phyloP scores from a whole-genome alignment of 2,113 vertebrate species.

The Chiloscyllium plagiosum region DNA sequence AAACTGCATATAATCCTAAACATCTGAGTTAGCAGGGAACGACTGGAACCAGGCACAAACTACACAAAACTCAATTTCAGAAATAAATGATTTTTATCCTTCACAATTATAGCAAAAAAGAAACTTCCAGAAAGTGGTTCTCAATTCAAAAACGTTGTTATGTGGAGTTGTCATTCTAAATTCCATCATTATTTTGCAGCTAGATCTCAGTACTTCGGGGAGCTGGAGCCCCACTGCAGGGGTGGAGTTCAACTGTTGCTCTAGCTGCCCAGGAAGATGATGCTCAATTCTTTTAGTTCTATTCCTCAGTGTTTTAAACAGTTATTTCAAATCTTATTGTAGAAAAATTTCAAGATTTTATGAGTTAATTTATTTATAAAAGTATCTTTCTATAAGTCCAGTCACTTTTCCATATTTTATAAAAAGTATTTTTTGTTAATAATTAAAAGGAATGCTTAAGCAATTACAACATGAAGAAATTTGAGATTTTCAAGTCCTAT shows the following conservation, averaged over 20 bases:
- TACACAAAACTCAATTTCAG: not conserved
- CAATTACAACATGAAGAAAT: not conserved
- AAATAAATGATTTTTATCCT: not conserved
- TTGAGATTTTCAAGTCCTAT: not conserved
- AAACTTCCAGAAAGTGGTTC: not conserved
- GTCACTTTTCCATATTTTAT: not conserved
- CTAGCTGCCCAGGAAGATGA: not conserved
- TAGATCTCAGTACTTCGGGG: not conserved
- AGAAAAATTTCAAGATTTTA: not conserved
- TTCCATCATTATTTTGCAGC: not conserved
- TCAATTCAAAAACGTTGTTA: not conserved
- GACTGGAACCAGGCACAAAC: conserved; percentile 12
- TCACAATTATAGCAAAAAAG: not conserved
- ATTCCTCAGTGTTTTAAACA: not conserved
- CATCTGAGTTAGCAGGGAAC: conserved; percentile 13
- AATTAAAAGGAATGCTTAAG: not conserved
- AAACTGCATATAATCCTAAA: conserved; percentile 24
- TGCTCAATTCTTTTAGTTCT: not conserved
- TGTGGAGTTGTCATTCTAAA: not conserved
- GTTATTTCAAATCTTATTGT: not conserved
- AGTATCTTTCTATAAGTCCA: not conserved
- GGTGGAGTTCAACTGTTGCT: not conserved
- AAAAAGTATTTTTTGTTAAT: not conserved
- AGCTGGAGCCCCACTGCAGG: not conserved
- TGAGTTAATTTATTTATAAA: not conserved